A percentile compares a stretch with the other conserved stretches of the same genome.
These are phyloP conservation scores for Poecilia latipinna DNA, from an alignment of 2,113 vertebrate species.

Conservation along the genomic window DNA sequence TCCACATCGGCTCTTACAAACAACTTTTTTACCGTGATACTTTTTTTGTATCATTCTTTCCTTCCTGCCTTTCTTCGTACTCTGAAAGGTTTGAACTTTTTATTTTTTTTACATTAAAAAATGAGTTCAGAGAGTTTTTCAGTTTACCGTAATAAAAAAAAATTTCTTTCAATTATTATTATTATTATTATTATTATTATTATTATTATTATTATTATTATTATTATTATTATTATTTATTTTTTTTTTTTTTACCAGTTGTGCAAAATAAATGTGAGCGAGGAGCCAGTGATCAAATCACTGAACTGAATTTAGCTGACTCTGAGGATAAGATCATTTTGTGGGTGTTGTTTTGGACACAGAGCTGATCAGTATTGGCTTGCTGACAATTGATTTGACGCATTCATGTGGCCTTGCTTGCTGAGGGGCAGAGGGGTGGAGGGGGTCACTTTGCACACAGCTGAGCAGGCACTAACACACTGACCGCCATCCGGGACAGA, in stretches of 20 bases:
- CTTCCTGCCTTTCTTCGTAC: too few species aligned
- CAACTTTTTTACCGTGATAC: too few species aligned
- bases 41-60: too few species aligned
- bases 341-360: background rate
- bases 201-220: background rate
- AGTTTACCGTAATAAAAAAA: too few species aligned
- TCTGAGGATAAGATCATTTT: background rate
- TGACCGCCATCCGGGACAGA: conserved; percentile 38
- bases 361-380: conserved; percentile 5
- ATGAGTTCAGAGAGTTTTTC: too few species aligned
- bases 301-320: background rate
- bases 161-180: background rate
- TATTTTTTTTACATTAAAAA: too few species aligned
- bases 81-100: too few species aligned
- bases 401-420: conserved; percentile 5
- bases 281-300: conserved; percentile 8
- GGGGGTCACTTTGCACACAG: conserved; percentile 14
- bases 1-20: too few species aligned
- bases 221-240: background rate
- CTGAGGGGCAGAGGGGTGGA: background rate
- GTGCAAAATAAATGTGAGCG: background rate
- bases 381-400: background rate
- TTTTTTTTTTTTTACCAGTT: background rate
- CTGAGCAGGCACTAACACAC: conserved; percentile 25
- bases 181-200: background rate